Evolutionary conservation across 1,140 invertebrate species (phyloP).

Genomic region (Drosophila miranda): DNA sequence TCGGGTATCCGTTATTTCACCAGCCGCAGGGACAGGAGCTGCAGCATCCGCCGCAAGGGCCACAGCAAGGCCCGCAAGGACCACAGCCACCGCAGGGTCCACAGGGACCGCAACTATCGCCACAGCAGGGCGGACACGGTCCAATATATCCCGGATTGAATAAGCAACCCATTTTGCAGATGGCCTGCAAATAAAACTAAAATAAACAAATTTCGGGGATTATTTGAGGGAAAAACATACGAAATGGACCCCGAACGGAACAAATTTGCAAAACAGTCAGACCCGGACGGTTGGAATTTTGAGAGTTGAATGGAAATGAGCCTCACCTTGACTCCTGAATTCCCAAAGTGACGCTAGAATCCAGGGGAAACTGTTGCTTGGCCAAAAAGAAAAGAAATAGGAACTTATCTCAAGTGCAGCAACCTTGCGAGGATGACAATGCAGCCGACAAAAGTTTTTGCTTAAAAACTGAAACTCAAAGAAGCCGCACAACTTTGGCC

Average conservation of each 20-base stretch:
- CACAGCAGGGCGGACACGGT: constrained; percentile 1
- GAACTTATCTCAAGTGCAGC: constrained; percentile 34
- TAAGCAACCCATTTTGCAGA: neutral
- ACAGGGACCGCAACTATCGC: too few relatives aligned
- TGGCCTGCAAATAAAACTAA: neutral
- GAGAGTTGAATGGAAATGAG: constrained; percentile 5
- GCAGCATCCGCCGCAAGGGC: constrained; percentile 2
- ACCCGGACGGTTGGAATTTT: neutral
- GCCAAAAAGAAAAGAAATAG: neutral
- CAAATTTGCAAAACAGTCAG: constrained; percentile 1
- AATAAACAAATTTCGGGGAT: neutral
- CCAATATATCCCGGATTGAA: constrained; percentile 23
- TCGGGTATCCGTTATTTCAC: neutral
- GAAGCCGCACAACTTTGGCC: constrained; percentile 40
- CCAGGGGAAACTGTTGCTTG: constrained; percentile 29
- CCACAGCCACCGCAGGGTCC: too few relatives aligned
- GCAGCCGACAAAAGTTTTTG: constrained; percentile 34
- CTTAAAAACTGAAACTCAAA: constrained; percentile 41
- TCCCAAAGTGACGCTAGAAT: constrained; percentile 6
- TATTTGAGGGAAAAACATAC: neutral
- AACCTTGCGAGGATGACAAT: constrained; percentile 30
- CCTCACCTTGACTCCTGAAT: neutral
- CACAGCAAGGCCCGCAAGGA: neutral
- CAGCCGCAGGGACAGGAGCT: neutral
- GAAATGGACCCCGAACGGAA: neutral